A percentile compares a stretch with the other conserved stretches of the same genome.
Evolutionary conservation across 2,888 invertebrate genomes (phyloP).

Genomic region (Allophyes oxyacanthae): DNA sequence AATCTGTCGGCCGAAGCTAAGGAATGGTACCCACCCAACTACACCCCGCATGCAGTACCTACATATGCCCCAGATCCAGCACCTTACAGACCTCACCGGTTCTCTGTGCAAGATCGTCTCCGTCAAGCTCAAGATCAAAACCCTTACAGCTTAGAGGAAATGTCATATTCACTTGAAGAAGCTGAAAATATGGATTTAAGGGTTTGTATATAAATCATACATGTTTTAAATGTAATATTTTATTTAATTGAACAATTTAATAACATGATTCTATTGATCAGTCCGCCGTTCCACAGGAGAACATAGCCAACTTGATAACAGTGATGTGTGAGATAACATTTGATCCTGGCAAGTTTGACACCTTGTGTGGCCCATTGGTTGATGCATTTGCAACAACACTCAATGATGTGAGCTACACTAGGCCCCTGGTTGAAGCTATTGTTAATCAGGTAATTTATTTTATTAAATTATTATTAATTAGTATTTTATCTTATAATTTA

Average conservation of each 20-base stretch:
- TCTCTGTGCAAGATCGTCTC: constrained; percentile 84
- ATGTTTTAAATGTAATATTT: constrained; percentile 2
- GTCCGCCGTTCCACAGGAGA: constrained; percentile 73
- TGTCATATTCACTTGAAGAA: constrained; percentile 83
- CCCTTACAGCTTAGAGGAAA: constrained; percentile 80
- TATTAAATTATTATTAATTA: constrained; percentile 5
- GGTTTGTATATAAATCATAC: constrained; percentile 61
- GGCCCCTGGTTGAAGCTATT: constrained; percentile 91
- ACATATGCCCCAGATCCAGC: constrained; percentile 73
- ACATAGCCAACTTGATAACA: constrained; percentile 90
- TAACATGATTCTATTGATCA: constrained; percentile 28
- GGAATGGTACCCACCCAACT: constrained; percentile 90
- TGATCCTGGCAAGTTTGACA: constrained; percentile 94
- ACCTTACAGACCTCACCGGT: constrained; percentile 76
- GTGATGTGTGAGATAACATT: constrained; percentile 93
- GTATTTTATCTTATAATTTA: constrained; percentile 12
- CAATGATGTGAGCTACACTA: constrained; percentile 90
- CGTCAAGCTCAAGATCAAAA: constrained; percentile 84
- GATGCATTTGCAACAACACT: constrained; percentile 92
- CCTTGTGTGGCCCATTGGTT: constrained; percentile 91
- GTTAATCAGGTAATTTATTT: constrained; percentile 89
- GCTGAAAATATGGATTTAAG: constrained; percentile 81
- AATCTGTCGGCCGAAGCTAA: constrained; percentile 89
- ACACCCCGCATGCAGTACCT: constrained; percentile 75
- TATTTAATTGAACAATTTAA: constrained; percentile 6